Base-by-base conservation (phyloP, 2,113 vertebrate species). In the Pogonocichla stellata region DNA sequence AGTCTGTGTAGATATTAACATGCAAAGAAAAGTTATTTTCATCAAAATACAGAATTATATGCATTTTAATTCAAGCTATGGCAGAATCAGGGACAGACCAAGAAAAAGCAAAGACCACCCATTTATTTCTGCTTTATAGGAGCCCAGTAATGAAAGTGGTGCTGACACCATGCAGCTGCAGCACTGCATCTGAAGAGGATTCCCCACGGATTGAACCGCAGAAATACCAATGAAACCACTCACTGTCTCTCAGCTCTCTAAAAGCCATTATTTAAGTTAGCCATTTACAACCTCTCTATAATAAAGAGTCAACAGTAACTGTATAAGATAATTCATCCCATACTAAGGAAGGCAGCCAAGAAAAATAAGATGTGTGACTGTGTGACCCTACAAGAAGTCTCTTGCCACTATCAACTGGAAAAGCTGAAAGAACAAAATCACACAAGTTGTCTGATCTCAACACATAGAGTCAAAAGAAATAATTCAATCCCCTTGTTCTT, bases 161-260 rank as follows among this genome's bases (percentile, higher is more conserved):
- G 15, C 58, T 33, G 36, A 56, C 19, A 57, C 8, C 0, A 0
- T 5, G 9, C 11, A 80, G 23, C 50, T 71, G 25, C 62, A 84
- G 40, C 19, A 33, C 15, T 5, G 0, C 12, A 34, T 29, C 43
- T 38, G 23, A 94, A 57, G 19, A 79, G 10, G 23, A 71, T 58
- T 70, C 29, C 22, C 54, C 61, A 29, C 0, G 2, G 9, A 69
- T 1, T 64, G 17, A 64, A 40, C n/a, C 57, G 45, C 26, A 65
- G 61, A 90, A 82, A 58, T 10, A 86, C 14, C 34, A 48, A 23
- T 12, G 34, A 75, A 86, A 72, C 15, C 9, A 34, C 18, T 71
- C 45, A 20, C 12, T 42, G 20, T 4, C 53, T 65, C 79, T 56
- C 50, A 70, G 36, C 24, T 61, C 40, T 53, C 56, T 47, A 25